Evolutionary conservation across 35 echinoderm and acorn worm genomes (phyloP), one percentile per base, ranked within the genome.

Genomic region (Ophioderma brevispina): DNA sequence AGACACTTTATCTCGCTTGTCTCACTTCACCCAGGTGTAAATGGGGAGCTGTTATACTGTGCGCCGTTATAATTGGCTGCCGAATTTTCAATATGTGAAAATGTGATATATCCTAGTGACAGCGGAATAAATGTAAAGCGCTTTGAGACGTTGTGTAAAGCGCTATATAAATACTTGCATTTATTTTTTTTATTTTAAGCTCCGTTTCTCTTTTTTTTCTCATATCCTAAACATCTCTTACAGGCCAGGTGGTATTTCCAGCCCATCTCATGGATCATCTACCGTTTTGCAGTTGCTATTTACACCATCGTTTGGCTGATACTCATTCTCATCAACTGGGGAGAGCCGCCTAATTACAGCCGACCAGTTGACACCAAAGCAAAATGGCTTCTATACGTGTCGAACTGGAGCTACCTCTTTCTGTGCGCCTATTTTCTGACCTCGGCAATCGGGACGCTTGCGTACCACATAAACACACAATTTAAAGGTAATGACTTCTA

Each of bases 351-450:
- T 10, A 40, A 82, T 15, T 97, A 93, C 80, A n/a, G n/a, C n/a
- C 33, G 35, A 0, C 56, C 49, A 23, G 86, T 78, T 17, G 92
- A 94, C 40, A 77, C 19, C 76, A 97, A 94, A 81, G 92, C 84
- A 23, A 97, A 97, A 77, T 97, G 92, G 91, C 55, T 97, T 0
- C 94, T 97, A 59, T 97, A 88, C 49, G 85, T 97, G 17, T 97
- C 95, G 4, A 94, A 97, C 55, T 97, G 95, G 95, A 78, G 84
- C 39, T 97, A 85, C 77, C 70, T 89, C 0, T 2, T 81, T 34
- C 70, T 94, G 19, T 76, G 70, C 0, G 1, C 55, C 2, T 92
- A 97, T 77, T 75, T 86, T 32, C 15, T 88, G 13, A 83, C 84
- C 18, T 37, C 88, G 1, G 80, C 85, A n/a, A 38, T 91, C 15